Percentiles rank a stretch among this genome's conserved stretches.
phyloP scores from a whole-genome alignment of 2,797 vertebrate genomes.

The Poeciliopsis infans region DNA sequence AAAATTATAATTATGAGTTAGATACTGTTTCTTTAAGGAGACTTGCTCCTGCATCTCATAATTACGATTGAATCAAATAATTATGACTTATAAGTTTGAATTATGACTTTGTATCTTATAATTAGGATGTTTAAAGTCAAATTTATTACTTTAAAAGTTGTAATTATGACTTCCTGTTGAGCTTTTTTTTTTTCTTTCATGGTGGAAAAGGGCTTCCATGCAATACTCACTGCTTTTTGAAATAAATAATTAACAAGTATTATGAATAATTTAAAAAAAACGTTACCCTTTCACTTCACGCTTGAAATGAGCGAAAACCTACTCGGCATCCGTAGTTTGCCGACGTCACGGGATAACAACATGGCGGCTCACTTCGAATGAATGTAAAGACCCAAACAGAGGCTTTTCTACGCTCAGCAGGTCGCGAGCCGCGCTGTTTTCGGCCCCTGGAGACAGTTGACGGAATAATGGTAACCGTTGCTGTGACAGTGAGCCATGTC shows the following conservation, averaged over 20 bases:
- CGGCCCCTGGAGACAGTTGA: not conserved
- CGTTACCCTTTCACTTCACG: not conserved
- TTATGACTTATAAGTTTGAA: no score
- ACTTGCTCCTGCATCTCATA: no score
- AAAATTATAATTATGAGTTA: no score
- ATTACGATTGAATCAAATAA: no score
- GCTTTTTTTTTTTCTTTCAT: no score
- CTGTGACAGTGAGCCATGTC: conserved; percentile 45
- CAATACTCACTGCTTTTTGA: not conserved
- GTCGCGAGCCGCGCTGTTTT: rapidly evolving
- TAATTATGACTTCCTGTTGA: no score
- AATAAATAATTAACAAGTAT: not conserved
- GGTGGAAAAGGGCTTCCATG: no score
- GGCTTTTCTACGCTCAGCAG: not conserved
- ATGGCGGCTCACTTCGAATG: conserved; percentile 56
- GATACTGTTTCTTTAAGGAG: no score
- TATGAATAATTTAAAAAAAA: not conserved
- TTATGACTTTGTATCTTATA: no score
- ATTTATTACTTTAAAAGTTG: no score
- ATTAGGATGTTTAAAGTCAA: no score
- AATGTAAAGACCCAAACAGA: conserved; percentile 6
- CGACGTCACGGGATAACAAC: conserved; percentile 56
- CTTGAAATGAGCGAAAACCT: not conserved
- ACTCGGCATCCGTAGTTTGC: conserved; percentile 59
- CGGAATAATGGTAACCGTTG: conserved; percentile 10